These are phyloP conservation scores for Myiotriccus ornatus DNA, from an alignment of 2,797 vertebrate species.

Conservation along the genomic window DNA sequence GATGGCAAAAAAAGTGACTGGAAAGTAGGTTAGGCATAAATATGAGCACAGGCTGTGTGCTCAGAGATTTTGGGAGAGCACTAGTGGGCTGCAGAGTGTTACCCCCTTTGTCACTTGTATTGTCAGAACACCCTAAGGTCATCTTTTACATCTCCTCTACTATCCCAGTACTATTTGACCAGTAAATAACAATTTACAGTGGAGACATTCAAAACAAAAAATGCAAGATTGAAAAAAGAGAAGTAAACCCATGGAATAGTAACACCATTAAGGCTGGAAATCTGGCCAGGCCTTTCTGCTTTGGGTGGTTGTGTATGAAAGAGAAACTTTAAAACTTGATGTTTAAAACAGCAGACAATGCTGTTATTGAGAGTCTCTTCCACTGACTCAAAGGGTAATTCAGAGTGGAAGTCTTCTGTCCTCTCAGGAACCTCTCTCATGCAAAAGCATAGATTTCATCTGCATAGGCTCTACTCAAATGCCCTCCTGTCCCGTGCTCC, in stretches of 20 bases:
- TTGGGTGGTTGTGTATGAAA: not conserved
- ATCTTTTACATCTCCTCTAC: not conserved
- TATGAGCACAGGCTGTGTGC: not conserved
- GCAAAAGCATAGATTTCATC: not conserved
- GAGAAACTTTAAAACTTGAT: not conserved
- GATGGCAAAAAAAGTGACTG: not conserved
- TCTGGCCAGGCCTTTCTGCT: not conserved
- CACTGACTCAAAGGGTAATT: not conserved
- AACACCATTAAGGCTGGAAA: not conserved
- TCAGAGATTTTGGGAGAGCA: not conserved
- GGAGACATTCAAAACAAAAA: not conserved
- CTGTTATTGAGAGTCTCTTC: not conserved
- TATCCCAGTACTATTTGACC: not conserved
- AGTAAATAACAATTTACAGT: not conserved
- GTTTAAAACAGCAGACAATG: not conserved
- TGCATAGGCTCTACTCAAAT: not conserved
- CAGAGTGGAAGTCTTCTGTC: not conserved
- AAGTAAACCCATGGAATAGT: not conserved
- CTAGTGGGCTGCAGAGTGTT: not conserved
- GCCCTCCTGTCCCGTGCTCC: not conserved
- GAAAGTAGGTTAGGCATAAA: conserved; percentile 60
- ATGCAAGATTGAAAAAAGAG: not conserved
- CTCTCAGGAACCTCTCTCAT: not conserved
- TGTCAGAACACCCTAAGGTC: not conserved
- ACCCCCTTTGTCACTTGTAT: fast-evolving